A percentile compares a stretch with the other conserved stretches of the same genome.
phyloP scores from a whole-genome alignment of 2,888 invertebrate genomes.

The Meiosimyza platycephala region DNA sequence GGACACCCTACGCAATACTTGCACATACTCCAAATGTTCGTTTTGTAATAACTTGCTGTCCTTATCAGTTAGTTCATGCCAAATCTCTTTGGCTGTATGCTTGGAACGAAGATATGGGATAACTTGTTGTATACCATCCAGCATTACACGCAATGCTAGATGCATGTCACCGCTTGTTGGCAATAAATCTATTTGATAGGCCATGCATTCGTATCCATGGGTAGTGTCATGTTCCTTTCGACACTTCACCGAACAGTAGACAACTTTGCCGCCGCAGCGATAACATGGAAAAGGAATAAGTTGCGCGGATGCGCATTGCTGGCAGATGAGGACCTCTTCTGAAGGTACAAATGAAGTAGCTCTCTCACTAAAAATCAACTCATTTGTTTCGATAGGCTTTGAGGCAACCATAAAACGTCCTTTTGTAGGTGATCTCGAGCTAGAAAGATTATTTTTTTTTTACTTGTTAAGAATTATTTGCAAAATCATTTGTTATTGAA shows the following conservation, averaged over 20 bases:
- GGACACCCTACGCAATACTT: slow-evolving; percentile 68
- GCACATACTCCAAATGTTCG: slow-evolving; percentile 41
- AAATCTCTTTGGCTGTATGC: slow-evolving; percentile 42
- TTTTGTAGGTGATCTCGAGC: slow-evolving; percentile 2
- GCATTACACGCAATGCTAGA: slow-evolving; percentile 77
- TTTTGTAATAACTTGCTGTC: slow-evolving; percentile 30
- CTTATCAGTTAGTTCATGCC: slow-evolving; percentile 46
- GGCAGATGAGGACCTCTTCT: slow-evolving; percentile 72
- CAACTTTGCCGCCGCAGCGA: slow-evolving; percentile 72
- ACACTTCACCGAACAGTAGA: slow-evolving; percentile 78
- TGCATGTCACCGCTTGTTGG: slow-evolving; percentile 82
- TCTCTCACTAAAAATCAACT: slow-evolving; percentile 82
- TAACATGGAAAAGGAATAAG: slow-evolving; percentile 77
- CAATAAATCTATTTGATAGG: slow-evolving; percentile 73
- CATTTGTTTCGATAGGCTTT: slow-evolving; percentile 73
- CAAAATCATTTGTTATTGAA: too few species aligned
- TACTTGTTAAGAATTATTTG: too few species aligned
- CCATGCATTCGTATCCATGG: slow-evolving; percentile 81
- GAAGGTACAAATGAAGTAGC: slow-evolving; percentile 83
- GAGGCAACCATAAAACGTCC: slow-evolving; percentile 69
- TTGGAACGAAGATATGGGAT: slow-evolving; percentile 68
- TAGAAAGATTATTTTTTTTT: neutral
- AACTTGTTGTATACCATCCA: slow-evolving; percentile 67
- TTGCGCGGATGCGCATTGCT: slow-evolving; percentile 76
- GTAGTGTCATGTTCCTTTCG: slow-evolving; percentile 69